Percentiles rank a stretch among this genome's conserved stretches.
Evolutionary conservation across 2,797 vertebrate genomes (phyloP).

Genomic region (Rhinophrynus dorsalis): DNA sequence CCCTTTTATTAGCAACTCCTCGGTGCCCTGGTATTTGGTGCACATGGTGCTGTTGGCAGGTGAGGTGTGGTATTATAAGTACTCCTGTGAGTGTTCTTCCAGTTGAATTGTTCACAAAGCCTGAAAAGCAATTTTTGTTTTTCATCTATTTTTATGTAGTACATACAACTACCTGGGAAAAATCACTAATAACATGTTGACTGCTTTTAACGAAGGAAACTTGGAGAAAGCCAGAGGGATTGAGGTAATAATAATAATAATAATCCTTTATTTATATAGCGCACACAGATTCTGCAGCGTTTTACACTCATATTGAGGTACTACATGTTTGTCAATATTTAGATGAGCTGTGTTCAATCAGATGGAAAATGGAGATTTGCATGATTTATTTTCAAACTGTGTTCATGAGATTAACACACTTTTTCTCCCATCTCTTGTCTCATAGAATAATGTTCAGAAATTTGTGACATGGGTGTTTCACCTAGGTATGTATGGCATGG

Average conservation of each 20-base stretch:
- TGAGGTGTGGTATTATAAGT: slow-evolving; percentile 51
- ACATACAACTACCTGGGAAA: slow-evolving; percentile 90
- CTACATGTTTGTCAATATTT: no score
- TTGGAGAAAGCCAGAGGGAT: slow-evolving; percentile 69
- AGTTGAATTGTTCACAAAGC: no score
- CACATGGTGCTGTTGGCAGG: slow-evolving; percentile 75
- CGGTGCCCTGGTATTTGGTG: slow-evolving; percentile 68
- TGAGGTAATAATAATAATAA: slow-evolving; percentile 88
- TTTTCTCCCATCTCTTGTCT: no score
- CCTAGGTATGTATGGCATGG: slow-evolving; percentile 11
- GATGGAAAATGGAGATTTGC: no score
- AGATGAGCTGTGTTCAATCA: no score
- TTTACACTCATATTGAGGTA: no score
- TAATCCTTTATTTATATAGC: no score
- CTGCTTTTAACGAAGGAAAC: slow-evolving; percentile 75
- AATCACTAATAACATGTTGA: slow-evolving; percentile 72
- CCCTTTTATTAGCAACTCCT: slow-evolving; percentile 68
- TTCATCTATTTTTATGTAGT: slow-evolving; percentile 64
- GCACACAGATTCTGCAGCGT: no score
- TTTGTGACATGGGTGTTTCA: slow-evolving; percentile 24
- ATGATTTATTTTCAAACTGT: no score
- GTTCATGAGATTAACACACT: no score
- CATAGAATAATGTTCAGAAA: slow-evolving; percentile 2
- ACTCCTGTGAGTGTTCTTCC: no score
- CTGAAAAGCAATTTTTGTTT: not conserved